A percentile compares a stretch with the other conserved stretches of the same genome.
These are phyloP conservation scores for Nezara viridula DNA, from an alignment of 2,888 invertebrate species.

Conservation along the genomic window DNA sequence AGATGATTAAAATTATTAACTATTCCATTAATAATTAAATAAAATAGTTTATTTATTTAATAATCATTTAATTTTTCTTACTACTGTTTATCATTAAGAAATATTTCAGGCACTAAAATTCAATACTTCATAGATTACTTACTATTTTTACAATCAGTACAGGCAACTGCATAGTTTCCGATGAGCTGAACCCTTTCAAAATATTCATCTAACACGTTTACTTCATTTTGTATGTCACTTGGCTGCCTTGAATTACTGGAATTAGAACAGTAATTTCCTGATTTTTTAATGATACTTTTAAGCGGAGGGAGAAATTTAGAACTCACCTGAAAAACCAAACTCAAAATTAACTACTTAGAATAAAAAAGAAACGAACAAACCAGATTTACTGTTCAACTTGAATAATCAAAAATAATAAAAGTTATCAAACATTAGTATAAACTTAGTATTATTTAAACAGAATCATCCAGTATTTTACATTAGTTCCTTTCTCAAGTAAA, in stretches of 20 bases:
- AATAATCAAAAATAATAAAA: too few species aligned
- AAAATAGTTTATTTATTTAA: too few species aligned
- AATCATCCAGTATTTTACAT: too few species aligned
- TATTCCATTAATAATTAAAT: too few species aligned
- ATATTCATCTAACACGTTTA: conserved; percentile 77
- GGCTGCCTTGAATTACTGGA: conserved; percentile 63
- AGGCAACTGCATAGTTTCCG: conserved; percentile 79
- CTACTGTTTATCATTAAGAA: too few species aligned
- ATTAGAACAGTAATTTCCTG: conserved; percentile 68
- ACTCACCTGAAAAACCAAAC: conserved; percentile 52
- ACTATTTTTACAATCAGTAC: conserved; percentile 71
- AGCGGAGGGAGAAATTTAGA: conserved; percentile 68
- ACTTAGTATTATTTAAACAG: too few species aligned
- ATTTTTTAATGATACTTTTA: conserved; percentile 68
- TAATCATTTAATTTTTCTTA: too few species aligned
- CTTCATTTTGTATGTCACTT: conserved; percentile 71
- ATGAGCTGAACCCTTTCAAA: conserved; percentile 79
- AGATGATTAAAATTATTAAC: not conserved
- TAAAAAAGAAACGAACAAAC: too few species aligned
- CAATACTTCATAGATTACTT: conserved; percentile 65
- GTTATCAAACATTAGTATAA: too few species aligned
- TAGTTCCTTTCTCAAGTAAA: too few species aligned
- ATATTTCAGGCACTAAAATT: not conserved
- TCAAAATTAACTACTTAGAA: too few species aligned
- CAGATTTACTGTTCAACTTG: too few species aligned